Evolutionary conservation across 1,140 invertebrate species (phyloP).

Genomic region (Ooceraea biroi): DNA sequence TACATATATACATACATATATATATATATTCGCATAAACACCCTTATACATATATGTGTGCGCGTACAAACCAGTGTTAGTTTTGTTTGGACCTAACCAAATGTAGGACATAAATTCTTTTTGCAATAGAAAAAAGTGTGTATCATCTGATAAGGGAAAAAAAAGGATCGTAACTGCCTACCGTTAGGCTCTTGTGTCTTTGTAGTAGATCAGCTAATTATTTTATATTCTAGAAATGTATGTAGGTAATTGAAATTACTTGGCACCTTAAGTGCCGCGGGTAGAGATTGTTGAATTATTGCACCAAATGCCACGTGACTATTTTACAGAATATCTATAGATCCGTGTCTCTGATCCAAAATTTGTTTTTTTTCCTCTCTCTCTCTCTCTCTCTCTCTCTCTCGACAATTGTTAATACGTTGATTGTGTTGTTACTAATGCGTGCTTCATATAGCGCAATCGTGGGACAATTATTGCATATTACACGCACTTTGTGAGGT

Average conservation of each 20-base stretch:
- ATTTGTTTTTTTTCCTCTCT: conserved; percentile 38
- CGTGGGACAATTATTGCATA: neutral
- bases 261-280: conserved; percentile 74
- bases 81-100: conserved; percentile 74
- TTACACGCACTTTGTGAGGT: neutral
- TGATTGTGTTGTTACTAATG: conserved; percentile 33
- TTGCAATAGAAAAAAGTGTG: conserved; percentile 59
- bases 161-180: conserved; percentile 52
- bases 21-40: conserved; percentile 63
- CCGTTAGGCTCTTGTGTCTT: conserved; percentile 66
- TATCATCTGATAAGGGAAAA: conserved; percentile 37
- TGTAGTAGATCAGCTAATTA: conserved; percentile 64
- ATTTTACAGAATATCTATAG: conserved; percentile 63
- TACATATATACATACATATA: conserved; percentile 68
- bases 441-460: neutral
- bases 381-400: conserved; percentile 48
- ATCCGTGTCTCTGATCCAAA: conserved; percentile 40
- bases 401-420: conserved; percentile 27
- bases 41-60: conserved; percentile 53
- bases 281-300: conserved; percentile 73
- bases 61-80: conserved; percentile 60
- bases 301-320: conserved; percentile 62
- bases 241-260: conserved; percentile 65
- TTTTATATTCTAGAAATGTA: conserved; percentile 66
- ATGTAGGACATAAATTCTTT: conserved; percentile 69